Evolutionary conservation across 1,140 invertebrate genomes (phyloP), one percentile per base, ranked within the genome.

Genomic region (Eciton burchellii): DNA sequence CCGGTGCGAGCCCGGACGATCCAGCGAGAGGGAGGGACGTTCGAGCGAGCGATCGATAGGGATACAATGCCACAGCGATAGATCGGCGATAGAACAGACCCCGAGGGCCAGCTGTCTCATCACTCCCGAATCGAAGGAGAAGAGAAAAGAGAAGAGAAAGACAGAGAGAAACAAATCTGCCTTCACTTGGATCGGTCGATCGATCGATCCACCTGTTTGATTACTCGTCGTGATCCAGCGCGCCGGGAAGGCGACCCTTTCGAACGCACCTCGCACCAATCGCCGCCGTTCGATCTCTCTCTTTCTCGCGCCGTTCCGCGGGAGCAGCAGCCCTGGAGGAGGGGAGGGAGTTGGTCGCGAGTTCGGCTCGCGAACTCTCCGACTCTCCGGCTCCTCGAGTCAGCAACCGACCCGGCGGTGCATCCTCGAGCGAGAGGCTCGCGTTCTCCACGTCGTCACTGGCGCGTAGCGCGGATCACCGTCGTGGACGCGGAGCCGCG

Each of bases 121-220:
- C 35, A 54, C 19, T 54, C 45, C 19, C 8, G 11, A 56, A 8
- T 54, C 60, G 43, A 52, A 54, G 62, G n/a, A n/a, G n/a, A n/a
- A n/a, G n/a, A n/a, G n/a, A n/a, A n/a, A n/a, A n/a, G n/a, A n/a
- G n/a, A n/a, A n/a, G n/a, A n/a, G n/a, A n/a, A n/a, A n/a, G n/a
- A n/a, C n/a, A n/a, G n/a, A n/a, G n/a, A n/a, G n/a, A n/a, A n/a
- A n/a, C n/a, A n/a, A n/a, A n/a, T n/a, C n/a, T n/a, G n/a, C n/a
- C n/a, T n/a, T n/a, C n/a, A n/a, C n/a, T n/a, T n/a, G n/a, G n/a
- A n/a, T n/a, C n/a, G n/a, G n/a, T n/a, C n/a, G n/a, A n/a, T n/a
- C n/a, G n/a, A n/a, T n/a, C n/a, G n/a, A n/a, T 87, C 72, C 84
- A 85, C 71, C 59, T 77, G 81, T 83, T 87, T 83, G 72, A 86